Percentiles rank a stretch among this genome's conserved stretches.
phyloP scores from a whole-genome alignment of 2,888 invertebrate genomes.

The Spodoptera littoralis region DNA sequence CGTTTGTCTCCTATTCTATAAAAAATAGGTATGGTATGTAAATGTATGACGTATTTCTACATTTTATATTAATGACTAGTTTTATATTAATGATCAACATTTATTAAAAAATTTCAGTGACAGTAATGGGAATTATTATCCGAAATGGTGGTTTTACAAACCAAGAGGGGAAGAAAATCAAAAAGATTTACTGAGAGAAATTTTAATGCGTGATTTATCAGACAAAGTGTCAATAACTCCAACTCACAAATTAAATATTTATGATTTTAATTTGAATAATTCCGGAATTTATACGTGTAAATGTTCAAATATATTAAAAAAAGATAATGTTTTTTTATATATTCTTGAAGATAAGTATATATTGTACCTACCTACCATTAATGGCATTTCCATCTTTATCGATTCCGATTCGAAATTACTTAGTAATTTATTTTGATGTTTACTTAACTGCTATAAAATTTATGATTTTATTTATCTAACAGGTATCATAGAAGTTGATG shows the following conservation, averaged over 20 bases:
- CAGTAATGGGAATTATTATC: conserved; percentile 34
- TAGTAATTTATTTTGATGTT: too few species aligned
- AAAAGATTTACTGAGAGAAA: conserved; percentile 21
- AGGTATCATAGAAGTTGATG: conserved; percentile 32
- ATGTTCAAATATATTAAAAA: conserved; percentile 17
- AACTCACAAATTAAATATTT: conserved; percentile 52
- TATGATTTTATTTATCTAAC: background rate
- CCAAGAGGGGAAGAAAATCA: conserved; percentile 43
- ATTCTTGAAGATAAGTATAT: conserved; percentile 49
- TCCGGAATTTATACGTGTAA: conserved; percentile 63
- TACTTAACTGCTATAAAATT: background rate
- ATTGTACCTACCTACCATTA: too few species aligned
- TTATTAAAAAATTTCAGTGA: conserved; percentile 35
- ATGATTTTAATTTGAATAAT: conserved; percentile 50
- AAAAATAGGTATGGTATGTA: too few species aligned
- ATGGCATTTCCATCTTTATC: too few species aligned
- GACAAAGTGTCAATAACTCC: conserved; percentile 38
- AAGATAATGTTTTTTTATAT: conserved; percentile 34
- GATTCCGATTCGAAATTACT: too few species aligned
- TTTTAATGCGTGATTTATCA: conserved; percentile 18
- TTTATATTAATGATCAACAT: background rate
- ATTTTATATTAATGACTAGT: background rate
- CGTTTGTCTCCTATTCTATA: too few species aligned
- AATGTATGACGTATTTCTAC: too few species aligned
- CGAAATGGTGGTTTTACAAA: conserved; percentile 59